phyloP scores from a whole-genome alignment of 1,140 invertebrate genomes.

The Diuraphis noxia region DNA sequence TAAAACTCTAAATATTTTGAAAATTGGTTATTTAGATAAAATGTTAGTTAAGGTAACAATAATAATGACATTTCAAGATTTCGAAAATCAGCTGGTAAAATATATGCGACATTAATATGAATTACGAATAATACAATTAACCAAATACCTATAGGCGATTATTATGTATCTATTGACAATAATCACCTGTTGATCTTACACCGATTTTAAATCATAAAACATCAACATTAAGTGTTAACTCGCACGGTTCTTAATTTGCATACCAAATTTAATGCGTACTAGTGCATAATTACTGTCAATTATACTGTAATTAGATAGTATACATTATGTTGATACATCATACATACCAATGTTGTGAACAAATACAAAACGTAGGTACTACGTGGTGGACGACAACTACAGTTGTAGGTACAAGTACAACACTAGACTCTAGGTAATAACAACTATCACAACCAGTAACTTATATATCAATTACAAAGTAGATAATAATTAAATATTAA shows the following conservation, averaged over 20 bases:
- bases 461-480: background rate
- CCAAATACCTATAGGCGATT: background rate
- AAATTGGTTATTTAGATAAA: background rate
- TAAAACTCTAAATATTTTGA: background rate
- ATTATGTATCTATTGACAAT: background rate
- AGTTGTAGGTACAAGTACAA: no score
- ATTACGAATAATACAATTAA: background rate
- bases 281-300: background rate
- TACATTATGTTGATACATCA: background rate
- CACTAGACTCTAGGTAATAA: background rate
- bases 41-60: no score
- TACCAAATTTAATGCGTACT: background rate
- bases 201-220: background rate
- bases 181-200: background rate
- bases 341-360: background rate
- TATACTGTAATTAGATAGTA: background rate
- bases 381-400: background rate
- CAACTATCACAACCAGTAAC: background rate
- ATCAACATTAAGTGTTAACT: background rate
- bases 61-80: background rate
- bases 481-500: no score
- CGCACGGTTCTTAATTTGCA: background rate
- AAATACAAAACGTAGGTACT: background rate
- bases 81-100: background rate
- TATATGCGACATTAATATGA: background rate